Percentiles rank a stretch among this genome's conserved stretches.
Evolutionary conservation across 2,888 invertebrate species (phyloP).

Genomic region (Oxyteleia sp.): DNA sequence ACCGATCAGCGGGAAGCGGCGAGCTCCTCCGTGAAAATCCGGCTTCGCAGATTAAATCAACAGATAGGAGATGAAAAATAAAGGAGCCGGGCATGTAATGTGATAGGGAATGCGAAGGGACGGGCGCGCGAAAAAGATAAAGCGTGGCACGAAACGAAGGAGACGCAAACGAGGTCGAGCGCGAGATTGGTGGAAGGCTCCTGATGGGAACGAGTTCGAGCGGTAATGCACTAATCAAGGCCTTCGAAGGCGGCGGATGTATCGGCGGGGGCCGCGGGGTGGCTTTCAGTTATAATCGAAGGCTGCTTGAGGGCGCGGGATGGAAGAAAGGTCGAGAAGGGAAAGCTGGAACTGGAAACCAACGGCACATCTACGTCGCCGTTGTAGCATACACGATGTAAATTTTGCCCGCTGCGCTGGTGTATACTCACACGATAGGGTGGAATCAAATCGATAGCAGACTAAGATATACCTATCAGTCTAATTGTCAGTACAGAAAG

Average conservation of each 20-base stretch:
- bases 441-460: conserved; percentile 88
- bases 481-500: conserved; percentile 88
- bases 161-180: conserved; percentile 70
- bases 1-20: conserved; percentile 59
- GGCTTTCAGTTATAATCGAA: conserved; percentile 85
- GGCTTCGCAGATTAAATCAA: conserved; percentile 70
- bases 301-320: conserved; percentile 78
- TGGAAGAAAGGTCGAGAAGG: conserved; percentile 76
- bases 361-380: conserved; percentile 81
- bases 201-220: conserved; percentile 79
- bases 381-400: conserved; percentile 85
- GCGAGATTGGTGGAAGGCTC: conserved; percentile 56
- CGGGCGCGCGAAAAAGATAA: conserved; percentile 31
- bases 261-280: conserved; percentile 78
- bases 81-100: conserved; percentile 52
- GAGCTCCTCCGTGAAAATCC: conserved; percentile 58
- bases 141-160: conserved; percentile 22
- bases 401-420: conserved; percentile 84
- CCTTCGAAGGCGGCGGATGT: conserved; percentile 75
- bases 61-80: conserved; percentile 77
- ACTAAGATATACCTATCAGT: conserved; percentile 88
- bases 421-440: conserved; percentile 85
- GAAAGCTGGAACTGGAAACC: conserved; percentile 72
- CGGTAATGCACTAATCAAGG: conserved; percentile 85
- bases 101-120: conserved; percentile 35